These are phyloP conservation scores for Heptranchias perlo DNA, from an alignment of 2,113 vertebrate genomes.

Conservation along the genomic window DNA sequence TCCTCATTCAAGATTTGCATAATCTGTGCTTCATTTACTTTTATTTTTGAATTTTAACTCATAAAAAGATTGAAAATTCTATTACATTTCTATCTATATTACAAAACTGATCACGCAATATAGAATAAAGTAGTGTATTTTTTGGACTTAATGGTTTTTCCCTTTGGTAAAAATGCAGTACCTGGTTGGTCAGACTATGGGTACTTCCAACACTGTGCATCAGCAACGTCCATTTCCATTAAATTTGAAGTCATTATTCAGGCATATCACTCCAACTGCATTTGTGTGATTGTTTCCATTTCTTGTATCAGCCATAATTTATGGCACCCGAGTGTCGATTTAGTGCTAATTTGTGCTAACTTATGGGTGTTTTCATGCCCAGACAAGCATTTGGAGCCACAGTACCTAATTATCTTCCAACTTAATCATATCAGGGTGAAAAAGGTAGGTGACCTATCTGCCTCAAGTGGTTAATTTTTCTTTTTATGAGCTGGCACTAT, in stretches of 20 bases:
- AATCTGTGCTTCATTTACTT: neutral
- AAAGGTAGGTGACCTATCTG: slow-evolving; percentile 2
- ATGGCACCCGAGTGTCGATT: slow-evolving; percentile 4
- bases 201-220: neutral
- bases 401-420: neutral
- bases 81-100: neutral
- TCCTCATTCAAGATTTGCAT: neutral
- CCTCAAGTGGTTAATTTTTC: neutral
- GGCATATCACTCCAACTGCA: neutral
- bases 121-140: neutral
- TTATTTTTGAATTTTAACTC: neutral
- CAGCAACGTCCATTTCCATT: neutral
- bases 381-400: neutral
- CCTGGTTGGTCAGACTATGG: neutral
- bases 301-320: neutral
- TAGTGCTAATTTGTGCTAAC: slow-evolving; percentile 6
- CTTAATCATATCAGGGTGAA: slow-evolving; percentile 20
- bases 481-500: slow-evolving; percentile 1
- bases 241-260: neutral
- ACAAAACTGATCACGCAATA: neutral
- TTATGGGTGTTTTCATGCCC: slow-evolving; percentile 17
- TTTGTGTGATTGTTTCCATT: neutral
- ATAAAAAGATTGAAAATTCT: neutral
- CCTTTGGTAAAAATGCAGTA: neutral
- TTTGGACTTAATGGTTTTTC: neutral